Base-by-base conservation (phyloP, 2,797 vertebrate genomes). In the Sphaeramia orbicularis region DNA sequence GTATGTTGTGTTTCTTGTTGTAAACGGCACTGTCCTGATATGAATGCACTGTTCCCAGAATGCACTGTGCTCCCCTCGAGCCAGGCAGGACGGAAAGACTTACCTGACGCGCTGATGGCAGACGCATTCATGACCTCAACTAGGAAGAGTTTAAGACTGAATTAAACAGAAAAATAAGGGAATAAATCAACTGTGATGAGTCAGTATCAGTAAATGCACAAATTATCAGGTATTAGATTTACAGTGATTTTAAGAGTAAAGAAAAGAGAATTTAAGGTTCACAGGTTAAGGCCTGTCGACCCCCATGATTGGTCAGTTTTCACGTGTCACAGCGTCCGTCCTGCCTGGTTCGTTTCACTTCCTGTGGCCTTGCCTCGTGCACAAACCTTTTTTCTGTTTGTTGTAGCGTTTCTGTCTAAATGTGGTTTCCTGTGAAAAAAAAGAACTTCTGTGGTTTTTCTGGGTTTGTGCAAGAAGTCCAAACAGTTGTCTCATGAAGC, bases 11-110 rank as follows among this genome's bases (percentile, higher is more conserved):
- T 9, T 10, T 21, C 14, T 38, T 51, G 40, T 32, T 67, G 44
- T 79, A 13, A 60, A 69, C 11, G 71, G 78, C 91, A 88, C 81
- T 85, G 65, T 79, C 42, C 32, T 78, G 11, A 56, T 50, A 27
- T 50, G 2, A 81, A 83, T 85, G 77, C 84, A 83, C 82, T 87
- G 81, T 74, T 87, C 78, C 83, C 84, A 87, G 67, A 90, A 88
- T 91, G 90, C 89, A 91, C 87, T 91, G 87, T 41, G 77, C 36
- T 16, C 57, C 40, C 61, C 45, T 3, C 2, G 43, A 74, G 73
- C 74, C 18, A 16, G 59, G 16, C 42, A 42, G 32, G 53, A 2
- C 9, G 10, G 15, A 12, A 54, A 56, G 24, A 12, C 2, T 48
- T 14, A n/a, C 41, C 60, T 27, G 4, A 1, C 37, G 51, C 1